Conservation (phyloP, 2,888 invertebrate genomes). For the Trissonchulus latispiculum region DNA sequence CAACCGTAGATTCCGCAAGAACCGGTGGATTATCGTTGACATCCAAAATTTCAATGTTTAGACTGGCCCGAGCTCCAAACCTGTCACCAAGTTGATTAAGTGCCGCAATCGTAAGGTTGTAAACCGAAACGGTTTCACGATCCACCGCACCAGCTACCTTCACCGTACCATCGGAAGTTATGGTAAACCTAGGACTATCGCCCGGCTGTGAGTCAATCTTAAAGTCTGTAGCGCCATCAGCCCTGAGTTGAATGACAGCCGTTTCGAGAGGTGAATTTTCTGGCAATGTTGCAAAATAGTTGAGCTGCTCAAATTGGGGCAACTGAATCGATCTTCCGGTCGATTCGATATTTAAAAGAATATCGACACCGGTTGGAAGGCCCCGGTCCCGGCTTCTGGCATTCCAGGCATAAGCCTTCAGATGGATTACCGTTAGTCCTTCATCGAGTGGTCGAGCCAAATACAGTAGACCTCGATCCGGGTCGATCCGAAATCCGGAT, state of each 20-base stretch:
- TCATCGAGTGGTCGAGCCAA: neutral
- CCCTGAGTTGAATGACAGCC: neutral
- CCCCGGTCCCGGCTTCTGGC: neutral
- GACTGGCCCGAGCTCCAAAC: neutral
- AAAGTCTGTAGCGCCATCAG: neutral
- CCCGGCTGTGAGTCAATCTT: neutral
- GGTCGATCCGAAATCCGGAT: neutral
- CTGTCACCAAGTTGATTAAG: constrained; percentile 53
- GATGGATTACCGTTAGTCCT: neutral
- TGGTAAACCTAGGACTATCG: neutral
- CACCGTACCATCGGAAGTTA: constrained; percentile 60
- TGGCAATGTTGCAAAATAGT: neutral
- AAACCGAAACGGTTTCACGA: constrained; percentile 64
- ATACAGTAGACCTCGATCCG: neutral
- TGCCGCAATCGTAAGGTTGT: constrained; percentile 68
- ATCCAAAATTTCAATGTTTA: constrained; percentile 71
- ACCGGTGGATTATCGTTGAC: constrained; percentile 83
- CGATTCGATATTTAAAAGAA: neutral
- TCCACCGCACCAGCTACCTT: constrained; percentile 62
- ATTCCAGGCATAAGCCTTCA: neutral
- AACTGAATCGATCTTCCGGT: neutral
- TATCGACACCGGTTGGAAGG: neutral
- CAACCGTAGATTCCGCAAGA: constrained; percentile 61
- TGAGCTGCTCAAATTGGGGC: neutral
- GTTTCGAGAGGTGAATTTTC: neutral